phyloP scores from a whole-genome alignment of 2,797 vertebrate genomes.

The Spinus pinus region DNA sequence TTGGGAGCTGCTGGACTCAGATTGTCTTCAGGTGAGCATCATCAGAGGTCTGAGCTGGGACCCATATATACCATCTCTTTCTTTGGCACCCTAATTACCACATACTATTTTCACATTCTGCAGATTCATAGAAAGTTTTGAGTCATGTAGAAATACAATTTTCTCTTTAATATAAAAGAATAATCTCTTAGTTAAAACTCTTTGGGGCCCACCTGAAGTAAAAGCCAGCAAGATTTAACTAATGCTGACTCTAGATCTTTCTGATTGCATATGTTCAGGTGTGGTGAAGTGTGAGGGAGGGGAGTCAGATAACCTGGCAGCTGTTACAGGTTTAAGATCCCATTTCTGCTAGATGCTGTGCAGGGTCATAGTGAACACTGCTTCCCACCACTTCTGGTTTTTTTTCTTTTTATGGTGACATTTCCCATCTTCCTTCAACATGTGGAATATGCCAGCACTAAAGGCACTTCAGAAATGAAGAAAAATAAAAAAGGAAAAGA shows the following conservation, averaged over 20 bases:
- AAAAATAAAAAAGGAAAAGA: background rate
- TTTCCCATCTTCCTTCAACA: background rate
- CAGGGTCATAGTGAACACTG: background rate
- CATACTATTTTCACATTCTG: background rate
- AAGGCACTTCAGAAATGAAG: background rate
- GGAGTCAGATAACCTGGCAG: background rate
- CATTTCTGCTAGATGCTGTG: background rate
- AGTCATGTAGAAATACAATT: background rate
- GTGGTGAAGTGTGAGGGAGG: background rate
- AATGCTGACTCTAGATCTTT: background rate
- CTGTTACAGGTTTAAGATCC: background rate
- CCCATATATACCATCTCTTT: no score
- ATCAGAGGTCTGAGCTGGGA: background rate
- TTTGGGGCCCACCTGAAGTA: background rate
- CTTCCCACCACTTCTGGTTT: background rate
- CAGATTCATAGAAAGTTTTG: background rate
- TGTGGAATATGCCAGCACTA: background rate
- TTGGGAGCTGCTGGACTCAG: background rate
- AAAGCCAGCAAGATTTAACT: background rate
- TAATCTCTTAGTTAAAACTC: background rate
- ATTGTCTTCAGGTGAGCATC: background rate
- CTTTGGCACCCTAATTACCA: fast-evolving
- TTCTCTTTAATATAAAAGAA: background rate
- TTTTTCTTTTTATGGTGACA: background rate
- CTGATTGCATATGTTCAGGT: background rate